These are phyloP conservation scores for Phaethon lepturus DNA, from an alignment of 2,113 vertebrate genomes.

Conservation along the genomic window DNA sequence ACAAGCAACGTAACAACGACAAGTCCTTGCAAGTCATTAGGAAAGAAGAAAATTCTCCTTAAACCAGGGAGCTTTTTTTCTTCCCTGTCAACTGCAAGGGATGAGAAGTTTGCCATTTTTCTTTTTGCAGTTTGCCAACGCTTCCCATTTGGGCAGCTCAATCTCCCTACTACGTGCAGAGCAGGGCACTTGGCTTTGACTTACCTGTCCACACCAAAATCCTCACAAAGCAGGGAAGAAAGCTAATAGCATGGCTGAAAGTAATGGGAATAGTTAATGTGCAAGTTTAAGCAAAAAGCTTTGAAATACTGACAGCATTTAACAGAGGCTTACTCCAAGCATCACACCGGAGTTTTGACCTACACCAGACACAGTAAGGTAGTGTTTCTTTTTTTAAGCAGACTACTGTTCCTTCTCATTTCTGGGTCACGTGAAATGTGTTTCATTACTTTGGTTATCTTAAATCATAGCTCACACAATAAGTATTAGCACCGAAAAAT, in stretches of 20 bases:
- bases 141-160: neutral
- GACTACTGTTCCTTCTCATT: neutral
- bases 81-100: neutral
- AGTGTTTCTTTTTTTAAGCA: neutral
- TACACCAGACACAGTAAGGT: neutral
- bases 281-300: neutral
- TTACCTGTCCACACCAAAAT: fast-evolving
- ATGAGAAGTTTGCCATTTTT: neutral
- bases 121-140: neutral
- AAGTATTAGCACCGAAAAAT: neutral
- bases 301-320: too few relatives aligned
- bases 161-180: neutral
- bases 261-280: neutral
- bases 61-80: neutral
- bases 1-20: neutral
- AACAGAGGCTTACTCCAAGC: neutral
- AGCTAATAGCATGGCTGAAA: fast-evolving
- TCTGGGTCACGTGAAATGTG: neutral
- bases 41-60: neutral
- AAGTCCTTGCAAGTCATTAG: neutral
- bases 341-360: neutral
- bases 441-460: neutral
- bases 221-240: neutral
- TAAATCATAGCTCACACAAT: neutral
- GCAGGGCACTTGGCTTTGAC: neutral